A percentile compares a stretch with the other conserved stretches of the same genome.
These are phyloP conservation scores for Trialeurodes vaporariorum DNA, from an alignment of 1,140 invertebrate genomes.

Conservation along the genomic window DNA sequence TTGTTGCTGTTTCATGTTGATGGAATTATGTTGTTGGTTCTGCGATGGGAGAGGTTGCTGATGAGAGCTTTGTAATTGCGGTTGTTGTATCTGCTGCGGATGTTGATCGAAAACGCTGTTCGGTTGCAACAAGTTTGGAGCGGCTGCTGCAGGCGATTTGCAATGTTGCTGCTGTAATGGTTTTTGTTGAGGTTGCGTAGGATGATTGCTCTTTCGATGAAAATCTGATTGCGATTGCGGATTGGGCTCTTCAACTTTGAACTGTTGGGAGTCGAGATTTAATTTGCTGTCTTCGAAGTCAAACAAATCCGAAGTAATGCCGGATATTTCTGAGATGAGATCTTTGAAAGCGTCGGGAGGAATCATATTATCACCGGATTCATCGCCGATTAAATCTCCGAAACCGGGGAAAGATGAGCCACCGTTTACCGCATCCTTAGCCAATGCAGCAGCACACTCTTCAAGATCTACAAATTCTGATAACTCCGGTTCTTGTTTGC, in stretches of 20 bases:
- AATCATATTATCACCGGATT: slow-evolving; percentile 65
- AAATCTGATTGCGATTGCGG: background rate
- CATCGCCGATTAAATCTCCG: slow-evolving; percentile 64
- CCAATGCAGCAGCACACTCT: slow-evolving; percentile 61
- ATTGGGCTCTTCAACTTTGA: background rate
- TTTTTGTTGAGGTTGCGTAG: no score
- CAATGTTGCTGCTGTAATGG: background rate
- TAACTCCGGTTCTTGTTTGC: slow-evolving; percentile 67
- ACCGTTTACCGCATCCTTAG: slow-evolving; percentile 45
- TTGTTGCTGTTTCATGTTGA: slow-evolving; percentile 6
- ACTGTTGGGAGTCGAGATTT: background rate
- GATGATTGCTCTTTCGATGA: background rate
- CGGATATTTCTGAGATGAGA: slow-evolving; percentile 77
- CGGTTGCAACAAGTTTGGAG: background rate
- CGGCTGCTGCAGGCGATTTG: background rate
- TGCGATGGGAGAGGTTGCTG: slow-evolving; percentile 20
- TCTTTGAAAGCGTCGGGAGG: slow-evolving; percentile 75
- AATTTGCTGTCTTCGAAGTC: background rate
- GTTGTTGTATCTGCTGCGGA: slow-evolving; percentile 9
- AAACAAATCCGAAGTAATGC: slow-evolving; percentile 51
- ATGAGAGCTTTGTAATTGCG: slow-evolving; percentile 22
- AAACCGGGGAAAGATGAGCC: slow-evolving; percentile 56
- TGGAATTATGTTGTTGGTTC: background rate
- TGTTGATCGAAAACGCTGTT: background rate
- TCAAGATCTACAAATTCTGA: slow-evolving; percentile 66